A percentile compares a stretch with the other conserved stretches of the same genome.
phyloP scores from a whole-genome alignment of 1,140 invertebrate genomes.

The Neodiprion lecontei region DNA sequence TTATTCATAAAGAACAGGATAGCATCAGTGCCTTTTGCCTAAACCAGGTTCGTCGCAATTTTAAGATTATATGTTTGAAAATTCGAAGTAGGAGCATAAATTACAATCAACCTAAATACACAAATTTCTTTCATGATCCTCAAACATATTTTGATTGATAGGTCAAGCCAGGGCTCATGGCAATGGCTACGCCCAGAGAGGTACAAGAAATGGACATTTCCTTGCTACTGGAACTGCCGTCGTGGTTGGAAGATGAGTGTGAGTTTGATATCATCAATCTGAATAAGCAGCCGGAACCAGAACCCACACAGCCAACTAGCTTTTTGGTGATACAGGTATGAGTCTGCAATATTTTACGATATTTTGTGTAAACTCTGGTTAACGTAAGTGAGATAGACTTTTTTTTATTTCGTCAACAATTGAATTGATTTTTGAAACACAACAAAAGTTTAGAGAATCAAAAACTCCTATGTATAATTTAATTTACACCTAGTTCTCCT shows the following conservation, averaged over 20 bases:
- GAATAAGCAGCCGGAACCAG: conserved; percentile 77
- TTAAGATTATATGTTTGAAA: not conserved
- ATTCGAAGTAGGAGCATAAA: conserved; percentile 15
- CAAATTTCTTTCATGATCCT: too few species aligned
- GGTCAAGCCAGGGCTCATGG: conserved; percentile 83
- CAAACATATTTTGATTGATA: conserved; percentile 46
- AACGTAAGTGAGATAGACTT: not conserved
- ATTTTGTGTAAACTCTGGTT: conserved; percentile 11
- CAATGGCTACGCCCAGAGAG: conserved; percentile 93
- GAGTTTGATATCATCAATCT: conserved; percentile 93
- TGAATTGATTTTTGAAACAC: conserved; percentile 10
- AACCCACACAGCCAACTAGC: conserved; percentile 74
- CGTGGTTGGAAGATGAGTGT: conserved; percentile 94
- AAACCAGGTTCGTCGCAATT: conserved; percentile 74
- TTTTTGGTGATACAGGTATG: conserved; percentile 89
- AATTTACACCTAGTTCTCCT: not conserved
- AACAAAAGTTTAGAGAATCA: conserved; percentile 2
- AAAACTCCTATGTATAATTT: not conserved
- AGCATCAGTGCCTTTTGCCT: conserved; percentile 97
- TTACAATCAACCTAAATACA: not conserved
- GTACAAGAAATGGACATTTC: conserved; percentile 98
- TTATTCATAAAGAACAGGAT: conserved; percentile 99
- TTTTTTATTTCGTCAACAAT: too few species aligned
- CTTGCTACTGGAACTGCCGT: conserved; percentile 83
- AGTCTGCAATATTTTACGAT: not conserved